Evolutionary conservation across 2,888 invertebrate species (phyloP), one percentile per base, ranked within the genome.

Genomic region (Allophyes oxyacanthae): DNA sequence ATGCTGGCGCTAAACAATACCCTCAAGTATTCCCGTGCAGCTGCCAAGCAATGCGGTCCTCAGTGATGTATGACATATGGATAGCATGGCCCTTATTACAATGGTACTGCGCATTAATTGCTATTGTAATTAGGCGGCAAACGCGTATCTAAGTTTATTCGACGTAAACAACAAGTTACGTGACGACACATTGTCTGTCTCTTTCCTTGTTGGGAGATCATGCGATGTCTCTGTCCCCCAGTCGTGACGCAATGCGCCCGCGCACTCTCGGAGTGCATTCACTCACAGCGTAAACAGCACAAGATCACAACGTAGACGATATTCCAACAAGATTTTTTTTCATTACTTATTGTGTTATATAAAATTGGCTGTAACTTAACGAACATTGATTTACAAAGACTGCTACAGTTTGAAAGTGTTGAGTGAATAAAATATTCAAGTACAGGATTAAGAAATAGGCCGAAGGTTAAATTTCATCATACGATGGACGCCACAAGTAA

Each of bases 401-500:
- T 41, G 33, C 51, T 44, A 46, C 26, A 52, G 42, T 66, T 62
- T 38, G 8, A 9, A 40, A 69, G 77, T 77, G 79, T 66, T 53
- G 71, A 72, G 76, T 64, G 44, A 49, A 37, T 50, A 53, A 68
- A 50, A 55, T 62, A 76, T 73, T 76, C 65, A 40, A 74, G 54
- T 60, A 70, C 75, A 52, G 74, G 67, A 80, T 84, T 82, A 78
- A 81, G 82, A 86, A 87, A 71, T 83, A 79, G 48, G 62, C 63
- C 82, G 88, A 91, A 91, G 91, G 90, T 90, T 89, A 80, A 66
- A 82, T 90, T 90, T 90, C 86, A 82, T 83, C 87, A 91, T 68
- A 80, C 82, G 79, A 92, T 93, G 93, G 93, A 93, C 88, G 93
- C 93, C 82, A 93, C 93, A 75, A 91, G 93, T 93, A 82, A 93